Evolutionary conservation across 2,797 vertebrate genomes (phyloP), one percentile per base, ranked within the genome.

Genomic region (Ptychobarbus kaznakovi): DNA sequence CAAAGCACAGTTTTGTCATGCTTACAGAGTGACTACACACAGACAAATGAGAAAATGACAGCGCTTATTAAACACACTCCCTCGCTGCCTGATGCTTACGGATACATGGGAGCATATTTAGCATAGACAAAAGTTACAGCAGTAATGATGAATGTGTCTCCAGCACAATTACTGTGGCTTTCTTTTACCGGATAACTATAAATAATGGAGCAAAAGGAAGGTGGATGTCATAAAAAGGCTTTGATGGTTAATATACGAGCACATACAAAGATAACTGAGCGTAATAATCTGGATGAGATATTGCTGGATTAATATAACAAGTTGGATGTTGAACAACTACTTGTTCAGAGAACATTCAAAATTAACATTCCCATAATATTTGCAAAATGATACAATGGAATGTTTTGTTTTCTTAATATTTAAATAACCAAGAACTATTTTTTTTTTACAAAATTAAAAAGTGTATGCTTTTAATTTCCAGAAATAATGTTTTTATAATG

Each of bases 1-100:
- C 82, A 87, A 82, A 89, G 87, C 63, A 80, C 51, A 73, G 87
- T 85, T 86, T 86, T 90, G 87, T 86, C 90, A 86, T 91, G 80
- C 87, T 86, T 90, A 87, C 87, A 86, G 46, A 25, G 42, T 83
- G 88, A 91, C 85, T 68, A 80, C 84, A 87, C 85, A 80, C 80
- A 85, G 28, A 78, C 16, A 75, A 81, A 72, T 44, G 18, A 72
- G 58, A 78, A 83, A 74, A 88, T 80, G 68, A 87, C 83, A 69
- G 76, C 25, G 18, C 40, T 42, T 82, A 75, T 58, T 73, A 61
- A 56, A 82, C 80, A 61, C 80, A 44, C 51, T 73, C 40, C 38
- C 69, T 44, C 18, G 1, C 9, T 32, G n/a, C 22, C 35, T 16
- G 79, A 18, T 9, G 2, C 0, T 68, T 22, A 32, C 6, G 0